Evolutionary conservation across 2,113 vertebrate species (phyloP).

Genomic region (Pontoporia blainvillei): DNA sequence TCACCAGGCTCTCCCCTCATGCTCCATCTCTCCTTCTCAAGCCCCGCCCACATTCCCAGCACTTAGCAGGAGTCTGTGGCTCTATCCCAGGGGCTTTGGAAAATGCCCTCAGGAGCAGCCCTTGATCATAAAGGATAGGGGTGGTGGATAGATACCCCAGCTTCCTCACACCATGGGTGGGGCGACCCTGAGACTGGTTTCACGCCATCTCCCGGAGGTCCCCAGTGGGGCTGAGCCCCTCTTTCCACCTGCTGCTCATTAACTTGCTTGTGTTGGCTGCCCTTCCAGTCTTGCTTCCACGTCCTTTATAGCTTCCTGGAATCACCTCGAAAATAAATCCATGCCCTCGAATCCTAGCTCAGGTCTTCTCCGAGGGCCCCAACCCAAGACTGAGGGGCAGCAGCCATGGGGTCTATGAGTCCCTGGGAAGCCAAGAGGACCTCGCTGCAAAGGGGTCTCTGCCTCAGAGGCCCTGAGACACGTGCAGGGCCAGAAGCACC

Average conservation of each 20-base stretch:
- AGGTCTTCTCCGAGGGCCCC: neutral
- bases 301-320: neutral
- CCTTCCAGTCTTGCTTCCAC: neutral
- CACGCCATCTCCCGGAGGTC: accelerated
- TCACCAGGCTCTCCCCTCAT: neutral
- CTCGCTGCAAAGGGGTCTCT: neutral
- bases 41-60: neutral
- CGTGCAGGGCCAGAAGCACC: neutral
- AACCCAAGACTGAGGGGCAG: neutral
- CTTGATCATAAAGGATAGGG: neutral
- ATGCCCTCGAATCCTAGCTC: neutral
- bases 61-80: neutral
- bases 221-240: neutral
- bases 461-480: neutral
- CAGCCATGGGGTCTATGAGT: accelerated
- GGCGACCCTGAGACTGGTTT: neutral
- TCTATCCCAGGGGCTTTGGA: neutral
- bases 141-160: neutral
- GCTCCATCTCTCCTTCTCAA: neutral
- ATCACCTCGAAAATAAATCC: neutral
- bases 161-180: neutral
- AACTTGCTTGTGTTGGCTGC: neutral
- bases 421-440: neutral
- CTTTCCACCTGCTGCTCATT: neutral
- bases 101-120: neutral